Conservation (phyloP, 2,113 vertebrate genomes). For the Bos taurus region ARS-UCD2.0 NC_037345.1:45829001-45829500, state of each 20-base stretch:
- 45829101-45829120: neutral
- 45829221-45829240: fast-evolving
- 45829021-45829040: neutral
- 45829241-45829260: neutral
- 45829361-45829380: neutral
- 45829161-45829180: neutral
- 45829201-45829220: neutral
- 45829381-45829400: neutral
- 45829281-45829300: neutral
- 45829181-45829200: no score
- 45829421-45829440: neutral
- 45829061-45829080: neutral
- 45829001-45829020: neutral
- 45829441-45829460: neutral
- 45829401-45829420: neutral
- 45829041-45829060: neutral
- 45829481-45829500: neutral
- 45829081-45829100: neutral
- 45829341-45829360: neutral
- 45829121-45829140: neutral
- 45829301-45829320: neutral
- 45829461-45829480: neutral
- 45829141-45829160: neutral
- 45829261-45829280: neutral
- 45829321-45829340: neutral